These are phyloP conservation scores for Zosterops lateralis DNA, from an alignment of 2,113 vertebrate species.

Conservation along the genomic window DNA sequence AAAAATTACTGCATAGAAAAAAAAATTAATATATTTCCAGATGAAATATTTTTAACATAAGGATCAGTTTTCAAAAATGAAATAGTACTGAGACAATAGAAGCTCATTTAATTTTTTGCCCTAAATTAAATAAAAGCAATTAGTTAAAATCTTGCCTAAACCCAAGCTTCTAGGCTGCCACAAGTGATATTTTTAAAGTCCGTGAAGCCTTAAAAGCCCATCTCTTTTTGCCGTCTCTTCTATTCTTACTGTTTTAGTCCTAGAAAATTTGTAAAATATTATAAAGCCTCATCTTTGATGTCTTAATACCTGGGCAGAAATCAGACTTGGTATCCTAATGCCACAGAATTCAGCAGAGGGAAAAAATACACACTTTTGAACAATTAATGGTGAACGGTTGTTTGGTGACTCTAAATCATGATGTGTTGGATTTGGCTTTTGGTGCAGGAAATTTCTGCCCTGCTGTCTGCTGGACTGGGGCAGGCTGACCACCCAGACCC, in stretches of 20 bases:
- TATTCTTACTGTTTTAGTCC: neutral
- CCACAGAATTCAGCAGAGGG: neutral
- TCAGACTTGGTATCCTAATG: neutral
- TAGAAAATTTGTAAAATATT: neutral
- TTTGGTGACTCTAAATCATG: neutral
- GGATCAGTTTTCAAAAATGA: neutral
- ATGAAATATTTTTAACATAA: neutral
- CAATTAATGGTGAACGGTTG: neutral
- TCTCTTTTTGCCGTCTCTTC: neutral
- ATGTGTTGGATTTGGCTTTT: neutral
- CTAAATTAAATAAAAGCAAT: neutral
- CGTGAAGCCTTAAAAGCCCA: neutral
- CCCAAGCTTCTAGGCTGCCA: neutral
- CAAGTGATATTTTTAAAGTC: neutral
- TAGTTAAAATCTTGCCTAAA: neutral
- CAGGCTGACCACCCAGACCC: neutral
- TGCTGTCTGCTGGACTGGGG: neutral
- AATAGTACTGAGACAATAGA: neutral
- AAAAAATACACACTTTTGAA: neutral
- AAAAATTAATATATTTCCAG: neutral
- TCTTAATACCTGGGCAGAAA: neutral
- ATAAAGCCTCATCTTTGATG: neutral
- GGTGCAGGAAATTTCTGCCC: neutral
- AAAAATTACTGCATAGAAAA: constrained; percentile 62
- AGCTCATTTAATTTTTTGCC: neutral